A percentile compares a stretch with the other conserved stretches of the same genome.
Conservation (phyloP, 2,797 vertebrate species). For the Vultur gryphus region DNA sequence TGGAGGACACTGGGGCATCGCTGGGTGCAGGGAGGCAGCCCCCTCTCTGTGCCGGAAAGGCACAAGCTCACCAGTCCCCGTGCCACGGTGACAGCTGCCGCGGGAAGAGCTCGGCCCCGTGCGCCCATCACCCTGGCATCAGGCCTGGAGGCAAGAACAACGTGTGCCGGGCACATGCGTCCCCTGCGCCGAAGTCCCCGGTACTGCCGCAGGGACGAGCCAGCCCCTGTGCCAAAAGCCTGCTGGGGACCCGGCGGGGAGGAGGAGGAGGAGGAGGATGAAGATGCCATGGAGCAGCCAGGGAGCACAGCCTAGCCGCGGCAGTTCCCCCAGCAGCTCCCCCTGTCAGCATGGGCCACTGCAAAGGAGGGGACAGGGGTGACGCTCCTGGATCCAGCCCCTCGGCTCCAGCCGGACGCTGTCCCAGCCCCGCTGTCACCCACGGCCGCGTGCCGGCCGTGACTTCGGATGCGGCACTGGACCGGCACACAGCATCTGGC, state of each 20-base stretch:
- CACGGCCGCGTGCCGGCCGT: fast-evolving
- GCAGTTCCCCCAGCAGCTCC: background rate
- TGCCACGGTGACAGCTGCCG: fast-evolving
- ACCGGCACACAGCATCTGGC: background rate
- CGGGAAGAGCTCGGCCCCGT: fast-evolving
- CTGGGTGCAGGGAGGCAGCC: background rate
- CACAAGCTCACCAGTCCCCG: fast-evolving
- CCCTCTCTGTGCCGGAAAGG: fast-evolving
- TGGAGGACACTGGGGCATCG: fast-evolving
- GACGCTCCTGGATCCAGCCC: background rate
- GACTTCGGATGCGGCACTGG: fast-evolving
- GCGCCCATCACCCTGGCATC: background rate
- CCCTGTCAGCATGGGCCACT: background rate
- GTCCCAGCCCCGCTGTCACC: background rate
- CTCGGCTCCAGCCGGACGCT: fast-evolving
- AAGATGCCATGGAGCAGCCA: background rate
- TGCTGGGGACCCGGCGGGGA: fast-evolving
- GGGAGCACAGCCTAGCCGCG: fast-evolving
- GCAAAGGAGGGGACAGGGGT: background rate
- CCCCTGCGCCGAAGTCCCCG: fast-evolving
- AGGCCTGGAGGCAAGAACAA: background rate
- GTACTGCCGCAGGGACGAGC: background rate
- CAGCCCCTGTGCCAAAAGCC: background rate
- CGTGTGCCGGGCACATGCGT: fast-evolving
- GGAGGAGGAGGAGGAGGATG: background rate